Base-by-base conservation (phyloP, 2,113 vertebrate genomes). In the Gallinago undulata region DNA sequence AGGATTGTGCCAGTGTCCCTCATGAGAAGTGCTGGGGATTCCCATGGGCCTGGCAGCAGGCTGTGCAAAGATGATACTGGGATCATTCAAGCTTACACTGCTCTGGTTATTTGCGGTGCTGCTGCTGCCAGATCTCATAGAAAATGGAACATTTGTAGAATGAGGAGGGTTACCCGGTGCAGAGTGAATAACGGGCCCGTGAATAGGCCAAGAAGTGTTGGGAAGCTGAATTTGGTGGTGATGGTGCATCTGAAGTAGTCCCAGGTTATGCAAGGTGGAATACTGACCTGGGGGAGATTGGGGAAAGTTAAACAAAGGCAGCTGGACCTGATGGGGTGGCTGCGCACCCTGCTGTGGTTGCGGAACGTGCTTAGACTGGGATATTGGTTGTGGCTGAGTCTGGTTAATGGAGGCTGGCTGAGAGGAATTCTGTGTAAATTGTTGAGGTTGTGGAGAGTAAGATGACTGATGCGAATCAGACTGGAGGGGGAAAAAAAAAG, bases 31-130 rank as follows among this genome's bases (percentile, higher is more conserved):
- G 92, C 98, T 98, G 62, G 97, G 98, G 62, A 98, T 95, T 92
- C 98, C 98, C 97, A 98, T 97, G 63, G 98, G 98, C 95, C 99
- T 98, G 95, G 98, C 99, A 83, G 99, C 98, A 88, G 99, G 99
- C 97, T 99, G 99, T 95, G 99, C 99, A 86, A 99, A 99, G 97
- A 99, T 99, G 98, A 99, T 99, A 98, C 99, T 99, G 96, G 99
- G 99, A 98, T 99, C 99, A 43, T 99, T 99, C 94, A 99, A 98
- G 98, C 98, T 99, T 97, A 99, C 98, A 94, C 97, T 98, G 97
- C 96, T 97, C 87, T 98, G 97, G 97, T 95, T 98, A 88, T 97
- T 97, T 72, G 97, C 96, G n/a, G 85, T 95, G 94, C 66, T 97
- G 94, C 97, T 96, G 94, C 98, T 97, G 93, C 98, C 97, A 37